Percentiles rank a stretch among this genome's conserved stretches.
Conservation (phyloP, 2,888 invertebrate genomes). For the Orthosia cruda region DNA sequence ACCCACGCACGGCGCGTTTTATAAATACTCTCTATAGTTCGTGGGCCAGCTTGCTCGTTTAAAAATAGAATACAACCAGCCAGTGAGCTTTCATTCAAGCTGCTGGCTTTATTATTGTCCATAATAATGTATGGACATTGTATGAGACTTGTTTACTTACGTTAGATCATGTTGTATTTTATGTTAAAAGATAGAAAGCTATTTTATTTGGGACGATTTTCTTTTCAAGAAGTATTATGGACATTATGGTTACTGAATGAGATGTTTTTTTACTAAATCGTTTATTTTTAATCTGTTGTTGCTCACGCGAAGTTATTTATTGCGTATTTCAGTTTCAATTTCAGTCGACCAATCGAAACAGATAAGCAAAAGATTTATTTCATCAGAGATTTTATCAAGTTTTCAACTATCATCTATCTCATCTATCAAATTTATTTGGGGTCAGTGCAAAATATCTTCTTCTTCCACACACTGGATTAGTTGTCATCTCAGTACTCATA, state of each 20-base stretch:
- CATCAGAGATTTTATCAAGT: too few species aligned
- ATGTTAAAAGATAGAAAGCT: neutral
- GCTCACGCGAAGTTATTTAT: neutral
- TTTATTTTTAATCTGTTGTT: neutral
- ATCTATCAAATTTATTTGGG: too few species aligned
- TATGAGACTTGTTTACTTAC: constrained; percentile 30
- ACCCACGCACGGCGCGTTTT: constrained; percentile 63
- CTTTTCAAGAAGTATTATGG: too few species aligned
- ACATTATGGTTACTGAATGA: neutral
- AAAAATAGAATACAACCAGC: constrained; percentile 60
- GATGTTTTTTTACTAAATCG: neutral
- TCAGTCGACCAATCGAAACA: too few species aligned
- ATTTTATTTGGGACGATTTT: too few species aligned
- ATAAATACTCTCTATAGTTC: constrained; percentile 55
- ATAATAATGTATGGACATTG: constrained; percentile 41
- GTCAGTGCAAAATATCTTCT: too few species aligned
- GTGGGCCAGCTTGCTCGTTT: constrained; percentile 53
- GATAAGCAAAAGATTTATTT: too few species aligned
- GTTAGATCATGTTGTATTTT: neutral
- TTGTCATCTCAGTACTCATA: too few species aligned
- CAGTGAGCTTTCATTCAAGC: constrained; percentile 62
- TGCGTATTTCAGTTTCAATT: too few species aligned
- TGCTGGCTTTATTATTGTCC: constrained; percentile 52
- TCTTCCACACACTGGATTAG: too few species aligned
- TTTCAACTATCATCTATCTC: too few species aligned